phyloP scores from a whole-genome alignment of 2,113 vertebrate species.

The Haemorhous mexicanus region DNA sequence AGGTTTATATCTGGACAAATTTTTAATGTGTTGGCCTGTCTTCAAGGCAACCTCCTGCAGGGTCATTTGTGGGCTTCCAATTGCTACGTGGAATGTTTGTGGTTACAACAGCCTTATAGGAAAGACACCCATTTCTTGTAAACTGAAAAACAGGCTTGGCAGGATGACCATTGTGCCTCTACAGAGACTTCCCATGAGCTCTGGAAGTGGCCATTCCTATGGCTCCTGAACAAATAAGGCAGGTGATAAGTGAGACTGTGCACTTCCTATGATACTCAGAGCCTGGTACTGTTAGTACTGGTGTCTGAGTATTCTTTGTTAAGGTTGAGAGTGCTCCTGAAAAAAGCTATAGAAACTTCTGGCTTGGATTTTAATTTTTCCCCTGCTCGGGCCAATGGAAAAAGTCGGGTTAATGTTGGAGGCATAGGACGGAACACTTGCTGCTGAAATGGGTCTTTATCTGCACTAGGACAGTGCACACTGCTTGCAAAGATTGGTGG shows the following conservation, averaged over 20 bases:
- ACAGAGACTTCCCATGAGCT: not conserved
- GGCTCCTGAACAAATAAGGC: not conserved
- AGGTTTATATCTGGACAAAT: not conserved
- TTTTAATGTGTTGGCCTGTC: not conserved
- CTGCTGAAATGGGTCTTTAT: not conserved
- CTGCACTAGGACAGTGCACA: not conserved
- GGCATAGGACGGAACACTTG: not conserved
- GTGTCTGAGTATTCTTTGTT: not conserved
- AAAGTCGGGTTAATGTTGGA: not conserved
- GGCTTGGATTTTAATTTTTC: not conserved
- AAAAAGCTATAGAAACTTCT: not conserved
- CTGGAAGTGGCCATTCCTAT: fast-evolving
- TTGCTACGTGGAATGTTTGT: not conserved
- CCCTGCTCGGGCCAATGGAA: not conserved
- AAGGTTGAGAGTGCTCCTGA: not conserved
- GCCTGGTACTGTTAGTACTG: too few species aligned
- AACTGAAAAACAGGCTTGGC: not conserved
- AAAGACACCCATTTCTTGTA: not conserved
- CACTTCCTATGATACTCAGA: not conserved
- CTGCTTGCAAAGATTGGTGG: not conserved
- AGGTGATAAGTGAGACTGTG: not conserved
- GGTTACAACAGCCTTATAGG: not conserved
- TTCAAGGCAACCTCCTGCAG: not conserved
- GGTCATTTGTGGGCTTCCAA: not conserved
- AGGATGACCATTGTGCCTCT: not conserved